A percentile compares a stretch with the other conserved stretches of the same genome.
phyloP scores from a whole-genome alignment of 2,113 vertebrate genomes.

The Elgaria multicarinata region DNA sequence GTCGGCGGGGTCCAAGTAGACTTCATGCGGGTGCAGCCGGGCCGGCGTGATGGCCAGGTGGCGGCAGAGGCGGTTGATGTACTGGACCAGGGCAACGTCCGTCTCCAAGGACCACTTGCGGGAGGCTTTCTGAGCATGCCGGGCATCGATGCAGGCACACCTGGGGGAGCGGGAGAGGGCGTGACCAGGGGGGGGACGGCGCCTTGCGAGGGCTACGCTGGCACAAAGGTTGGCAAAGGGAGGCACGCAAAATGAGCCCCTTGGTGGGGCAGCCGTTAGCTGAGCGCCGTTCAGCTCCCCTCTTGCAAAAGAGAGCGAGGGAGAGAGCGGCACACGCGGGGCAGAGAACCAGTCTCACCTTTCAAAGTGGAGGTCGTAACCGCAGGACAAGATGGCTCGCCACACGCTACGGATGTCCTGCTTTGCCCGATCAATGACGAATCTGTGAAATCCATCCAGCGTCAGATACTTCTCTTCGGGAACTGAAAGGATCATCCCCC shows the following conservation, averaged over 20 bases:
- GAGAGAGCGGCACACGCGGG: neutral
- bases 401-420: conserved; percentile 97
- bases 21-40: conserved; percentile 94
- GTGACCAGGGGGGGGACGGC: fast-evolving
- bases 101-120: conserved; percentile 94
- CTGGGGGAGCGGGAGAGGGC: conserved; percentile 62
- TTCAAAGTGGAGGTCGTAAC: conserved; percentile 97
- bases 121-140: conserved; percentile 93
- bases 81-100: conserved; percentile 94
- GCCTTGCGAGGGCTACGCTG: fast-evolving
- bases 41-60: conserved; percentile 95
- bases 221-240: neutral
- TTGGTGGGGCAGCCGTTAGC: neutral
- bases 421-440: conserved; percentile 93
- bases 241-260: neutral
- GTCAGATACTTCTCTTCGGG: conserved; percentile 96
- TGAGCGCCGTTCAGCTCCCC: neutral
- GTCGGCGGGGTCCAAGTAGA: conserved; percentile 91
- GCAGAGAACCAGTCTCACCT: conserved; percentile 75
- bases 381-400: conserved; percentile 94
- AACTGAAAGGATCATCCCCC: conserved; percentile 72
- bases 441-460: conserved; percentile 94
- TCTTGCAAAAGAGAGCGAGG: neutral
- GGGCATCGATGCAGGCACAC: conserved; percentile 92
- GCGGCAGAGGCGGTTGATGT: conserved; percentile 93